Evolutionary conservation across 1,140 invertebrate species (phyloP).

Genomic region (Drosophila mauritiana): DNA sequence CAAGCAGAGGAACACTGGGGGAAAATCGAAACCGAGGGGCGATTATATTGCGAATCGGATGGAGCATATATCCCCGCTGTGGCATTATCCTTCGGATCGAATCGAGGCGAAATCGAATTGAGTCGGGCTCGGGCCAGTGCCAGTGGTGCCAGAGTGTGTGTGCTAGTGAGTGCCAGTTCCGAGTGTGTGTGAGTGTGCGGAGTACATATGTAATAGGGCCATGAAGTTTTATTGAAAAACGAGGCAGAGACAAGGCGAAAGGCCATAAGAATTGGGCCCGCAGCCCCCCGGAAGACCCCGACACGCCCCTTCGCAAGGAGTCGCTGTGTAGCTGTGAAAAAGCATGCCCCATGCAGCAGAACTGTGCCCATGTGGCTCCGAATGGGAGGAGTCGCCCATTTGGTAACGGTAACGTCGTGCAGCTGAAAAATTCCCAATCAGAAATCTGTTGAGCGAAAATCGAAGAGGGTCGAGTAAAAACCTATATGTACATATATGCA

Average conservation of each 20-base stretch:
- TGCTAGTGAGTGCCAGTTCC: conserved; percentile 23
- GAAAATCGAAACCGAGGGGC: conserved; percentile 9
- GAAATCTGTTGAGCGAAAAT: conserved; percentile 42
- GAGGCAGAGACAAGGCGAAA: conserved; percentile 47
- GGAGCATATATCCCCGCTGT: conserved; percentile 16
- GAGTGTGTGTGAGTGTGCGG: conserved; percentile 56
- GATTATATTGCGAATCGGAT: conserved; percentile 17
- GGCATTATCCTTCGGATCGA: conserved; percentile 56
- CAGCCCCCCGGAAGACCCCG: conserved; percentile 1
- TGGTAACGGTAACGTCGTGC: conserved; percentile 47
- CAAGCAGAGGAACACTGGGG: conserved; percentile 15
- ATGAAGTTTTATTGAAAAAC: conserved; percentile 78
- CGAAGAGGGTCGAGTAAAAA: conserved; percentile 22
- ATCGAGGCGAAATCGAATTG: conserved; percentile 29
- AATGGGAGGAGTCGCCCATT: conserved; percentile 51
- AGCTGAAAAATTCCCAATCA: conserved; percentile 43
- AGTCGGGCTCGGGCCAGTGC: conserved; percentile 59
- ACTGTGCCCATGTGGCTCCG: conserved; percentile 60
- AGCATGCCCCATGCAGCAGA: conserved; percentile 45
- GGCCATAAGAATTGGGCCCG: conserved; percentile 26
- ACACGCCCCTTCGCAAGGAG: conserved; percentile 14
- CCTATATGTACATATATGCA: neutral
- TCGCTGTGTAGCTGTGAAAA: conserved; percentile 14
- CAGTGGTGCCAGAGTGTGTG: conserved; percentile 21
- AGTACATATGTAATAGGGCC: conserved; percentile 79